Evolutionary conservation across 2,113 vertebrate species (phyloP).

Genomic region (Neopipo cinnamomea): DNA sequence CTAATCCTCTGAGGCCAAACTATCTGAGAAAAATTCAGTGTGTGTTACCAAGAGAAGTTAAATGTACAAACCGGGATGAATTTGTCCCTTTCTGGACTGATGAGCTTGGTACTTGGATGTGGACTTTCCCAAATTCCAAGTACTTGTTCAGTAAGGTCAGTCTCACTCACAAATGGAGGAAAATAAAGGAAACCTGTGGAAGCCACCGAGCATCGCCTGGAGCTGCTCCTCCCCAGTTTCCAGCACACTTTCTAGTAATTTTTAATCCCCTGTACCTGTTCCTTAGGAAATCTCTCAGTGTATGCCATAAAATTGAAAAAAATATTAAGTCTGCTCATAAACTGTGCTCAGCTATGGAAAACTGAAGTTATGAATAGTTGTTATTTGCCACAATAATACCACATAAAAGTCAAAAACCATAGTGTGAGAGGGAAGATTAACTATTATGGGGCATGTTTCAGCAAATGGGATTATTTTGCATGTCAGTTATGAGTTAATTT

Average conservation of each 20-base stretch:
- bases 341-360: neutral
- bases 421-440: constrained; percentile 39
- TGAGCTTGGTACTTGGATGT: neutral
- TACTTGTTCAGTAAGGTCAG: neutral
- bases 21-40: neutral
- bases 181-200: neutral
- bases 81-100: neutral
- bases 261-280: neutral
- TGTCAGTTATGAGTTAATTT: constrained; percentile 48
- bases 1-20: constrained; percentile 6
- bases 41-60: neutral
- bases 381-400: constrained; percentile 26
- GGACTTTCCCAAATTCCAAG: neutral
- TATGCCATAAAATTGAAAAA: neutral
- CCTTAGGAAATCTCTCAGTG: neutral
- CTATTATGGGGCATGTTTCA: constrained; percentile 5
- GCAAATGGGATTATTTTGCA: constrained; percentile 52
- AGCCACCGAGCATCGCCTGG: fast-evolving
- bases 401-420: constrained; percentile 16
- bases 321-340: neutral
- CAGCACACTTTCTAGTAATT: neutral
- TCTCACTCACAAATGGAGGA: fast-evolving
- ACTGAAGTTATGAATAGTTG: constrained; percentile 12
- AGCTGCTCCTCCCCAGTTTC: neutral
- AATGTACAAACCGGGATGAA: neutral